Conservation (phyloP, 2,888 invertebrate species). For the Pammene fasciana region DNA sequence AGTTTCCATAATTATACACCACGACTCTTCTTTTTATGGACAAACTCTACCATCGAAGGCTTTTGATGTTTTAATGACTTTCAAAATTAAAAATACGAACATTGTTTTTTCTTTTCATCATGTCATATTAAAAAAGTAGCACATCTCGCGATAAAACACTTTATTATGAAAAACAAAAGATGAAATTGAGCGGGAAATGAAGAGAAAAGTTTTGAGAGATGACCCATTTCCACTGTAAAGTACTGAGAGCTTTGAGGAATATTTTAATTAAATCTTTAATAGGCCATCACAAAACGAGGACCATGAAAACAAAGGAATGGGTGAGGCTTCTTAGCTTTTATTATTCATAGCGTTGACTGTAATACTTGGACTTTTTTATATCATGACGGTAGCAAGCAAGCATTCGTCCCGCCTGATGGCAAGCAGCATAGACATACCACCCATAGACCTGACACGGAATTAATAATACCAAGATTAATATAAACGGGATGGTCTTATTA, state of each 20-base stretch:
- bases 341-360: conserved; percentile 10
- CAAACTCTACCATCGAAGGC: not conserved
- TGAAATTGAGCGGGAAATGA: conserved; percentile 37
- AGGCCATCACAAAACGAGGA: conserved; percentile 22
- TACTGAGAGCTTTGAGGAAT: conserved; percentile 24
- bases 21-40: too few species aligned
- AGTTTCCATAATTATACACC: too few species aligned
- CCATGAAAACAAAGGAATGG: conserved; percentile 27
- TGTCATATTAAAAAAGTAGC: not conserved
- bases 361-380: not conserved
- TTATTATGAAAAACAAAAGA: conserved; percentile 36
- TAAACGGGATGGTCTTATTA: too few species aligned
- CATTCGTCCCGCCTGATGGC: not conserved
- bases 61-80: not conserved
- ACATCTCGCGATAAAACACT: conserved; percentile 22
- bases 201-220: conserved; percentile 41
- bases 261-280: conserved; percentile 42
- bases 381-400: not conserved
- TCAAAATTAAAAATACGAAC: not conserved
- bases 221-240: conserved; percentile 37
- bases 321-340: conserved; percentile 20
- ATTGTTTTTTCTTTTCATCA: conserved; percentile 8
- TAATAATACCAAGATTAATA: too few species aligned
- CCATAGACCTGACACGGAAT: too few species aligned
- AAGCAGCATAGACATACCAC: too few species aligned